Conservation (phyloP, 2,797 vertebrate species). For the Mormyrus proboscirostris region DNA sequence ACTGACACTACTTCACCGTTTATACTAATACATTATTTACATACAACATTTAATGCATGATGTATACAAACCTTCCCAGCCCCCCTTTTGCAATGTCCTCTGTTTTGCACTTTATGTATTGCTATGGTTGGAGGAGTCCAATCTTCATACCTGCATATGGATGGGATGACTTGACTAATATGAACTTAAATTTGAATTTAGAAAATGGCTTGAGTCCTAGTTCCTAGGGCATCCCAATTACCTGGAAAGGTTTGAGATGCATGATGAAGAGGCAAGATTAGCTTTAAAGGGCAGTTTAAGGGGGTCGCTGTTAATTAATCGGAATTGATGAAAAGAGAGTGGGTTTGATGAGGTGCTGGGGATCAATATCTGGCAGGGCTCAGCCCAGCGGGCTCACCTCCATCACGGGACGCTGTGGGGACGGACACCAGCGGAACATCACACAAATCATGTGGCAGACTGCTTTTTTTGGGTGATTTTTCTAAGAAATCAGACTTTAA, state of each 20-base stretch:
- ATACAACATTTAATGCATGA: background rate
- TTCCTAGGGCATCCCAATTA: background rate
- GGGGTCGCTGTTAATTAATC: slow-evolving; percentile 1
- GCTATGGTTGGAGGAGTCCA: background rate
- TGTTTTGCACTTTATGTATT: background rate
- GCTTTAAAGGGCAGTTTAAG: slow-evolving; percentile 18
- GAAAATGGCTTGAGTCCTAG: background rate
- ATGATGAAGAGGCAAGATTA: background rate
- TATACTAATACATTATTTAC: background rate
- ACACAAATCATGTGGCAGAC: background rate
- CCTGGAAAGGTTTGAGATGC: background rate
- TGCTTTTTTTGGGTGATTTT: background rate
- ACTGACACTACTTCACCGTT: background rate
- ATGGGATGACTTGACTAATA: background rate
- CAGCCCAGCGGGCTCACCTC: background rate
- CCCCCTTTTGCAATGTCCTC: background rate
- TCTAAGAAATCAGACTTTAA: background rate
- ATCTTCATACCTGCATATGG: background rate
- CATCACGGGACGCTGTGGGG: background rate
- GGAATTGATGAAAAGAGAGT: slow-evolving; percentile 1
- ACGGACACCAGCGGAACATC: background rate
- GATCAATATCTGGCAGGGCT: slow-evolving; percentile 3
- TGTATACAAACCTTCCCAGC: background rate
- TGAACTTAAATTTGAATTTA: background rate
- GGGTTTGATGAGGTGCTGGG: slow-evolving; percentile 3